phyloP scores from a whole-genome alignment of 2,113 vertebrate species.

The Leucoraja erinaceus region DNA sequence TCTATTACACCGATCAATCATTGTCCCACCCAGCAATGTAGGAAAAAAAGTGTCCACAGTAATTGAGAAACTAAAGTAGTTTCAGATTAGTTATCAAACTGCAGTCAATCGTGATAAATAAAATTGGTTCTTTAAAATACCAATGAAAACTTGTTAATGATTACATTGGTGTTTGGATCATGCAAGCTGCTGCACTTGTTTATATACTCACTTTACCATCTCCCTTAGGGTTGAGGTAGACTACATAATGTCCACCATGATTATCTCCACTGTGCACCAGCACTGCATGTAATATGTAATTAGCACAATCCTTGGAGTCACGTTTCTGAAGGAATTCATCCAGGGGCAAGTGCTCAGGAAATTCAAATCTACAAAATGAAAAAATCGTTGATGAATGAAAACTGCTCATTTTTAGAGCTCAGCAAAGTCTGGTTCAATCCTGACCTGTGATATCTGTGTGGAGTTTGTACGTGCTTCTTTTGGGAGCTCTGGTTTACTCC shows the following conservation, averaged over 20 bases:
- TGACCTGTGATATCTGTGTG: too few species aligned
- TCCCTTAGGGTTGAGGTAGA: constrained; percentile 97
- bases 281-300: constrained; percentile 95
- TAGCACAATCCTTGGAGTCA: constrained; percentile 92
- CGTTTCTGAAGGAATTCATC: constrained; percentile 98
- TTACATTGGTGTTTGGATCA: neutral
- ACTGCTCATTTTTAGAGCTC: neutral
- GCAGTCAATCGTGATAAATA: neutral
- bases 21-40: neutral
- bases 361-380: constrained; percentile 77
- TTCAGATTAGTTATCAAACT: neutral
- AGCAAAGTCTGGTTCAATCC: neutral
- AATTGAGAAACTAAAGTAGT: neutral
- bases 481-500: too few species aligned
- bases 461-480: too few species aligned
- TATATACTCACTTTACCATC: constrained; percentile 91
- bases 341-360: constrained; percentile 90
- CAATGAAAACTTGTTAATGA: too few species aligned
- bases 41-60: neutral
- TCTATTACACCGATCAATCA: neutral
- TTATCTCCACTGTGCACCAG: constrained; percentile 97
- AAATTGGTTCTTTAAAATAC: too few species aligned
- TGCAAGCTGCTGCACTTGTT: neutral
- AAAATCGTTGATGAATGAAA: constrained; percentile 24
- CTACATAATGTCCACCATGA: constrained; percentile 97